Evolutionary conservation across 2,888 invertebrate species (phyloP), one percentile per base, ranked within the genome.

Genomic region (Poecilobothrus nobilitatus): DNA sequence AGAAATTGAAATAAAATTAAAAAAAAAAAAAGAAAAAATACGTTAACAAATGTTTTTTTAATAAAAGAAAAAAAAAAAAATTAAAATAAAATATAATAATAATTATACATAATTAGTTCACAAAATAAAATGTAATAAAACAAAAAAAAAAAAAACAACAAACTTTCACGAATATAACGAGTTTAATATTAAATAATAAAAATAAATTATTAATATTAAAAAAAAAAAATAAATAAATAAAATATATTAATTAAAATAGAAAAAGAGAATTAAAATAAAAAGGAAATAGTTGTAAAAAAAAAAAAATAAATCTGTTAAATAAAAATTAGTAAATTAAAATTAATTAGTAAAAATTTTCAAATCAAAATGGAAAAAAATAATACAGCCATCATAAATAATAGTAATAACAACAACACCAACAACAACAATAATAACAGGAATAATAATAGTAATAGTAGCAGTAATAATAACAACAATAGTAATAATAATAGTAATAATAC

Each of bases 151-250:
- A 4, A 27, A 27, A 5, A 27, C 2, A 27, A 27, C 5, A 27
- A 53, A 53, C 53, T 53, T 53, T 53, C 53, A 53, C 53, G 53
- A 53, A 53, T 53, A 53, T 53, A 9, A 53, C 53, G 53, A 53
- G 53, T 53, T 53, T 53, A 12, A 37, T 37, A 27, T 27, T 27
- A 41, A 41, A 12, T 41, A 41, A 41, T 41, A 15, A 41, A 9
- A 41, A 53, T 18, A 53, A 53, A 53, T 53, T 53, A 12, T 53
- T 53, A 6, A 12, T 53, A 37, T 10, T 37, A 37, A 37, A 37
- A 7, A 37, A 37, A 37, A 37, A 7, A 37, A 37, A 37, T 10
- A 7, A 37, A 37, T 10, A 37, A 37, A n/a, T n/a, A n/a, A n/a
- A n/a, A n/a, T n/a, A n/a, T n/a, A n/a, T n/a, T n/a, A n/a, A 10